Evolutionary conservation across 2,888 invertebrate genomes (phyloP).

Genomic region (Nemoura dubitans): DNA sequence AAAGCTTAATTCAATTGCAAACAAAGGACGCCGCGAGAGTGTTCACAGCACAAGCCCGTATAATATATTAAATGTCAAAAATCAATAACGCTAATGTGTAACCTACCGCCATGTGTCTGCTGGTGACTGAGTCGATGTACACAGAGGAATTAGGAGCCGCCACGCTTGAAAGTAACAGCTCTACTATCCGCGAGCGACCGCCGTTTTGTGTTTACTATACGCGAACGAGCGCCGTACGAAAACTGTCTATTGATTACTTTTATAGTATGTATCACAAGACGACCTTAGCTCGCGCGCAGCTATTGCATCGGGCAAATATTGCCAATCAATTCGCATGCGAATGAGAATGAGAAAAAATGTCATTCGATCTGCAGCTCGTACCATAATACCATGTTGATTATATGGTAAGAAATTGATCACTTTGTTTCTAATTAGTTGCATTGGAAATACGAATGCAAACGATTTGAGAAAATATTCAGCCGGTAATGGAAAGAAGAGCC

Average conservation of each 20-base stretch:
- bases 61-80: neutral
- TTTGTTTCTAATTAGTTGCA: neutral
- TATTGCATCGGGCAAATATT: neutral
- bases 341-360: neutral
- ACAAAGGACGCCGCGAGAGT: no score
- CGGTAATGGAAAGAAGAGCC: neutral
- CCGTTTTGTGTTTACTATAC: neutral
- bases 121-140: neutral
- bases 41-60: no score
- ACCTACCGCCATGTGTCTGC: neutral
- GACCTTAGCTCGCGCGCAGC: conserved; percentile 2
- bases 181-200: neutral
- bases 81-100: neutral
- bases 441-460: neutral
- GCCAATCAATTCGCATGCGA: neutral
- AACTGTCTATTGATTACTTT: neutral
- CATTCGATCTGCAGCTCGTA: neutral
- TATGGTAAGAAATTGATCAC: neutral
- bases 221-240: neutral
- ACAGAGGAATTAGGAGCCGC: neutral
- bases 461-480: neutral
- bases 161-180: neutral
- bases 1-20: no score
- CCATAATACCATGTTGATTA: neutral
- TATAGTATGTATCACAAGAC: neutral